Evolutionary conservation across 2,888 invertebrate genomes (phyloP).

Genomic region (Thera obeliscata): DNA sequence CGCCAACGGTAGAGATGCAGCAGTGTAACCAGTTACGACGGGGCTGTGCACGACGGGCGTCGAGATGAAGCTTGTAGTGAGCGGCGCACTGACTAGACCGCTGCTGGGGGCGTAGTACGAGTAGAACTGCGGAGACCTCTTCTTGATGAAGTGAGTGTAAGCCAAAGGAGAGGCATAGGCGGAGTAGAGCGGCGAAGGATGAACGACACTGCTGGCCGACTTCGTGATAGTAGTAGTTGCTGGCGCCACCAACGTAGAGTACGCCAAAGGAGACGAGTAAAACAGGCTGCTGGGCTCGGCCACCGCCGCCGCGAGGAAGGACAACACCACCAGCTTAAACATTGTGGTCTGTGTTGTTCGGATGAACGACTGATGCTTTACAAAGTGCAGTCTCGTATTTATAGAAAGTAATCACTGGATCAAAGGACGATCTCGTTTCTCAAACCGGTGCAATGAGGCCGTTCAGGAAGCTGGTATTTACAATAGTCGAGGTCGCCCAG

Average conservation of each 20-base stretch:
- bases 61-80: conserved; percentile 35
- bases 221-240: conserved; percentile 65
- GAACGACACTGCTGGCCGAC: conserved; percentile 74
- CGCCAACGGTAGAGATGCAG: conserved; percentile 25
- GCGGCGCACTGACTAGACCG: conserved; percentile 39
- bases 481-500: conserved; percentile 65
- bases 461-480: conserved; percentile 77
- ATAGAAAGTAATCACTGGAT: conserved; percentile 67
- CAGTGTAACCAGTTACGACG: conserved; percentile 29
- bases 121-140: conserved; percentile 48
- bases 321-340: conserved; percentile 85
- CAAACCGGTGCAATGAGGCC: conserved; percentile 71
- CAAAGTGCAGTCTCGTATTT: conserved; percentile 60
- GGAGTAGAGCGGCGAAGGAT: conserved; percentile 63
- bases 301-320: conserved; percentile 82
- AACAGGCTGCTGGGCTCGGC: conserved; percentile 65
- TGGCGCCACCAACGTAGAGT: conserved; percentile 59
- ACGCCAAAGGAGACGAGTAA: conserved; percentile 49
- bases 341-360: conserved; percentile 77
- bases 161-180: conserved; percentile 56
- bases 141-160: conserved; percentile 64
- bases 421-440: conserved; percentile 71
- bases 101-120: conserved; percentile 45
- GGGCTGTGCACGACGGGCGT: conserved; percentile 34
- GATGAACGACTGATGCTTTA: conserved; percentile 69